phyloP scores from a whole-genome alignment of 2,113 vertebrate genomes.

The Oxyura jamaicensis region DNA sequence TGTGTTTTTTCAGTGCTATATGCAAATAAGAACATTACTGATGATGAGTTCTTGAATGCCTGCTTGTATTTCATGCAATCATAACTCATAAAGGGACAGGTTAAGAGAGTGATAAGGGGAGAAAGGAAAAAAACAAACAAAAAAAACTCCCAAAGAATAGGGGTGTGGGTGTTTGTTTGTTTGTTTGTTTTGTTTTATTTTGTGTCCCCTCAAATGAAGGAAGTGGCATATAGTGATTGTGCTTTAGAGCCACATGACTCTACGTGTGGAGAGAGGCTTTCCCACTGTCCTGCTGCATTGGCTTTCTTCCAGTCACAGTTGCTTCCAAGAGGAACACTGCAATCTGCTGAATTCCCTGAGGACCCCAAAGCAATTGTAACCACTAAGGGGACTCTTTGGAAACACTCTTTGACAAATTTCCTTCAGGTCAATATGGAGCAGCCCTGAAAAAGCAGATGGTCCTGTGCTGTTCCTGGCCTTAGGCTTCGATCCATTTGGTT shows the following conservation, averaged over 20 bases:
- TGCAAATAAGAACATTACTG: neutral
- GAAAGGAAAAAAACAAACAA: too few species aligned
- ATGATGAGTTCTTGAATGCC: neutral
- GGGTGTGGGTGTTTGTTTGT: neutral
- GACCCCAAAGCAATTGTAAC: neutral
- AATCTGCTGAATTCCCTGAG: neutral
- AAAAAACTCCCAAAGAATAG: neutral
- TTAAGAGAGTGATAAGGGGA: neutral
- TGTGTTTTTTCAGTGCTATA: neutral
- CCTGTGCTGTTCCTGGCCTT: neutral
- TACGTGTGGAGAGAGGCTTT: slow-evolving; percentile 4
- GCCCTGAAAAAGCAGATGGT: slow-evolving; percentile 13
- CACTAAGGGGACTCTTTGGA: slow-evolving; percentile 22
- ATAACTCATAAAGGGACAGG: neutral
- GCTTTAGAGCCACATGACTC: neutral
- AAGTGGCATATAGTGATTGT: neutral
- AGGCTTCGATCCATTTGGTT: neutral
- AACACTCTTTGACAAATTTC: neutral
- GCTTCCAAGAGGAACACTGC: slow-evolving; percentile 10
- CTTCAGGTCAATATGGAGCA: neutral
- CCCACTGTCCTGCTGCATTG: slow-evolving; percentile 46
- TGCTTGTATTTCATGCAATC: neutral
- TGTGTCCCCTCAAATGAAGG: neutral
- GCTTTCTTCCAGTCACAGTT: slow-evolving; percentile 37
- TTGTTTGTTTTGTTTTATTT: neutral